phyloP scores from a whole-genome alignment of 1,140 invertebrate species.

The Whitmania pigra region DNA sequence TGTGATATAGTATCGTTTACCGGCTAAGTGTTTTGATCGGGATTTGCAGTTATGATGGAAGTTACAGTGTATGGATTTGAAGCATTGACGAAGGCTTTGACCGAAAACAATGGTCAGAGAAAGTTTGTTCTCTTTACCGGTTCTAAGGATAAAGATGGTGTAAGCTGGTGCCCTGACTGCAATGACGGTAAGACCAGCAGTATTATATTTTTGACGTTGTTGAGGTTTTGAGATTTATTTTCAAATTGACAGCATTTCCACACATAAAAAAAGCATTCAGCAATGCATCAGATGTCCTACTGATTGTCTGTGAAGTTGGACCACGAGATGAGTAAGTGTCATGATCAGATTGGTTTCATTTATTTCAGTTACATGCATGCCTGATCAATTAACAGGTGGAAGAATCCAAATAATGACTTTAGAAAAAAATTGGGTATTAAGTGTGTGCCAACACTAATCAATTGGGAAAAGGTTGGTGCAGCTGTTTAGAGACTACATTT shows the following conservation, averaged over 20 bases:
- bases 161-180: neutral
- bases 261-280: neutral
- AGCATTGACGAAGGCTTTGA: neutral
- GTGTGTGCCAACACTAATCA: slow-evolving; percentile 5
- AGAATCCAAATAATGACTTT: slow-evolving; percentile 2
- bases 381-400: neutral
- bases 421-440: neutral
- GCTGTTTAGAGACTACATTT: neutral
- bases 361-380: neutral
- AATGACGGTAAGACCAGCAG: neutral
- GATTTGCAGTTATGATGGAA: too few relatives aligned
- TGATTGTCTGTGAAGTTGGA: neutral
- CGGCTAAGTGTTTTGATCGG: too few relatives aligned
- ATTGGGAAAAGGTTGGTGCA: neutral
- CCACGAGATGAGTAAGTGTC: neutral
- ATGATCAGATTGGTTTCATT: neutral
- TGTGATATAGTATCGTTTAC: too few relatives aligned
- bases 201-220: neutral
- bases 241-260: neutral
- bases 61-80: neutral
- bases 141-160: slow-evolving; percentile 5
- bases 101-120: neutral
- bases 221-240: too few relatives aligned
- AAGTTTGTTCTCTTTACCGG: neutral
- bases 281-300: neutral